Percentiles rank a stretch among this genome's conserved stretches.
These are phyloP conservation scores for Nibea coibor DNA, from an alignment of 2,113 vertebrate genomes.

Conservation along the genomic window DNA sequence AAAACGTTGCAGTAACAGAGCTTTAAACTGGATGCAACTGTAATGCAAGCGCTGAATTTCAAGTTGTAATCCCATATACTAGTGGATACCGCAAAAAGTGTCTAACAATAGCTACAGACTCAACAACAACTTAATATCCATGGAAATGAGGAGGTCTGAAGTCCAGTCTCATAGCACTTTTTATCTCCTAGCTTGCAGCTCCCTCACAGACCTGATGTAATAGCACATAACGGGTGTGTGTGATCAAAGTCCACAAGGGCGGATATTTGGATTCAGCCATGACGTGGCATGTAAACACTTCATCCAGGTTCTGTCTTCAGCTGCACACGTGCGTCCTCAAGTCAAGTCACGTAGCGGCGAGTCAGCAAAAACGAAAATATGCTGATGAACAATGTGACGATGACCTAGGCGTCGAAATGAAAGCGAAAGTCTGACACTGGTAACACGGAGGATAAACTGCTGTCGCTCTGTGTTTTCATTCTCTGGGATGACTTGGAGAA, in stretches of 20 bases:
- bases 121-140: conserved; percentile 20
- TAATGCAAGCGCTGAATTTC: background rate
- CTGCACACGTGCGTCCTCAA: background rate
- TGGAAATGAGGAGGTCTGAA: conserved; percentile 22
- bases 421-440: background rate
- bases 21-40: background rate
- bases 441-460: background rate
- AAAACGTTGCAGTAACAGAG: background rate
- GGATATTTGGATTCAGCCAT: conserved; percentile 13
- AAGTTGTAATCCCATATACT: background rate
- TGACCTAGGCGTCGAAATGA: background rate
- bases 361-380: conserved; percentile 6
- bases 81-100: background rate
- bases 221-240: conserved; percentile 2
- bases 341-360: background rate
- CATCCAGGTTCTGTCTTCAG: background rate
- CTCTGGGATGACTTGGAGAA: background rate
- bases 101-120: background rate
- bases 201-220: background rate
- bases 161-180: background rate
- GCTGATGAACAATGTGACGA: background rate
- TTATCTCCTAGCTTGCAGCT: background rate
- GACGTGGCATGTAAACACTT: background rate
- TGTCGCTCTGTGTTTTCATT: background rate
- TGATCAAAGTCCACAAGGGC: conserved; percentile 16